Evolutionary conservation across 2,113 vertebrate genomes (phyloP), one percentile per base, ranked within the genome.

Genomic region (Todiramphus saurophagus): DNA sequence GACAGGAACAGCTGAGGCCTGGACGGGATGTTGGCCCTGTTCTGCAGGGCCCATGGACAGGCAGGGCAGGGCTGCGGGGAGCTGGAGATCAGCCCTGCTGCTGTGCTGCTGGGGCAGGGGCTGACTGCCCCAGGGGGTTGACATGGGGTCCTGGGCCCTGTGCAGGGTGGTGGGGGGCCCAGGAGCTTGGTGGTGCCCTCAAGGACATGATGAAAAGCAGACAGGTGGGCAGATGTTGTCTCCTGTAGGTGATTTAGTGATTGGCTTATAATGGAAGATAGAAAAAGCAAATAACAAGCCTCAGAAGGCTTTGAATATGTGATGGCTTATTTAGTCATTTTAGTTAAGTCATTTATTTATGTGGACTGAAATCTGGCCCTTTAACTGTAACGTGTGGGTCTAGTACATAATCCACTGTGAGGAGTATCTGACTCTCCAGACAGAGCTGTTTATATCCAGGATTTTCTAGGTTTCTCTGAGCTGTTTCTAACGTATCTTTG

Each of bases 41-140:
- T n/a, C 3, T 3, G 20, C 5, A 9, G 20, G 11, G 14, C 31
- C 35, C 23, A 7, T 30, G 46, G 23, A 41, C 1, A 4, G 56
- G 25, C 46, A 56, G 37, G 51, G 60, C 67, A 46, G 31, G 30
- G 41, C 16, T 41, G 20, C 56, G 64, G 39, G 24, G 24, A 84
- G 25, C 43, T 77, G 73, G 64, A 43, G 35, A 20, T 7, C 0
- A 1, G 48, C 14, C 35, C 48, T 43, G 20, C 21, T 63, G 41
- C 0, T 0, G 17, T 2, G 0, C 33, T 2, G 0, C 20, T 48
- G 30, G n/a, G 16, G 30, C 23, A 69, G 28, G n/a, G 21, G 7
- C 50, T 82, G 33, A 12, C 5, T 9, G 35, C 8, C 41, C 44
- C 0, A 0, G 7, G 31, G 30, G 12, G 7, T 4, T 31, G 33